Base-by-base conservation (phyloP, 2,888 invertebrate species). In the Lochmaea capreae region DNA sequence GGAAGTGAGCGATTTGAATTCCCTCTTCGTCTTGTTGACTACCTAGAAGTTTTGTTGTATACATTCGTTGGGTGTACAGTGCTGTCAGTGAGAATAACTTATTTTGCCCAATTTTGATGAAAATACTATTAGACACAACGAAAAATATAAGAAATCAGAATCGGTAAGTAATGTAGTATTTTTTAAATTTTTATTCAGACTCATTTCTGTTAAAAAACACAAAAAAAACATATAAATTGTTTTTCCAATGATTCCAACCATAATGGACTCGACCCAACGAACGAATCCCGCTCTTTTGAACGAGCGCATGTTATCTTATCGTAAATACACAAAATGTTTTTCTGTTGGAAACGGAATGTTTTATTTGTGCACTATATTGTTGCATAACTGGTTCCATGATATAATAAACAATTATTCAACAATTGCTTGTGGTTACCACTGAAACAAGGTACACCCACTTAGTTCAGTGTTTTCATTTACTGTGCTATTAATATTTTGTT, bases 21-120 rank as follows among this genome's bases (percentile, higher is more conserved):
- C 86, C 86, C 86, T 86, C 86, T 85, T 85, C 83, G 83, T 84
- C 84, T 85, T 84, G 83, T 84, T 81, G 81, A 46, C 81, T 81
- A 83, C 83, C 86, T 83, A 83, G 83, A 84, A 86, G 84, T 86
- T 85, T 87, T 87, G 87, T 87, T 87, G 87, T 87, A 84, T 87
- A 87, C 86, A 86, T 86, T 87, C 86, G 87, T 86, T 84, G 85
- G 85, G 86, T 87, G 86, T 87, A 84, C 83, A 84, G 85, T 86
- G 85, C 85, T 87, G 86, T 87, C 85, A 87, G 84, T 86, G 85
- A 83, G 81, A 84, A 84, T 81, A 83, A 81, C 80, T 80, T 83
- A 84, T 86, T 84, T 83, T 92, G 91, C 91, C 91, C 90, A 89
- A 93, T 90, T 89, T 92, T 88, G 90, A 90, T 90, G 92, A 91